Percentiles rank a stretch among this genome's conserved stretches.
Conservation (phyloP, 2,797 vertebrate species). For the Smutsia temminckii region DNA sequence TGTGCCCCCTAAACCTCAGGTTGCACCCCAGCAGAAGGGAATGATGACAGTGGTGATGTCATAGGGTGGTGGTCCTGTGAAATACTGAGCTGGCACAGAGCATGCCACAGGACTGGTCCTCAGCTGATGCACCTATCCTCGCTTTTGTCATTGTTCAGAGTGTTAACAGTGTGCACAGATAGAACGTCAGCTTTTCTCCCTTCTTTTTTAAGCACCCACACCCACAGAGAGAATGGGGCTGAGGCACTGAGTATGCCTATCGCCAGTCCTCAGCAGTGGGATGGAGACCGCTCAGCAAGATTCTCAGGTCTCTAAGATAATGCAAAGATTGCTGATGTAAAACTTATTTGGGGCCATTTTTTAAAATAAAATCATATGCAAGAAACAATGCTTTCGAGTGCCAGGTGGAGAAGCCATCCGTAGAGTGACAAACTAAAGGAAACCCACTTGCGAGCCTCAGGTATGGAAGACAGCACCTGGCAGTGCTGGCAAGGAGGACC, state of each 20-base stretch:
- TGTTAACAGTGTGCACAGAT: not conserved
- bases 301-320: not conserved
- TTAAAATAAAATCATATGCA: not conserved
- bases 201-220: not conserved
- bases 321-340: not conserved
- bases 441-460: not conserved
- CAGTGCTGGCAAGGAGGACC: not conserved
- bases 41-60: not conserved
- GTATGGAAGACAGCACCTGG: not conserved
- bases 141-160: not conserved
- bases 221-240: not conserved
- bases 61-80: not conserved
- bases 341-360: not conserved
- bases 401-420: constrained; percentile 61
- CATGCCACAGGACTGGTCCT: not conserved
- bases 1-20: not conserved
- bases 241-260: not conserved
- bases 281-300: not conserved
- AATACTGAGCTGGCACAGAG: not conserved
- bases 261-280: not conserved
- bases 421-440: constrained; percentile 49
- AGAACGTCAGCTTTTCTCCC: not conserved
- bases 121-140: not conserved
- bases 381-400: constrained; percentile 37
- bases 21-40: not conserved